Percentiles rank a stretch among this genome's conserved stretches.
phyloP scores from a whole-genome alignment of 2,888 invertebrate genomes.

The Chrysopilus asiliformis region DNA sequence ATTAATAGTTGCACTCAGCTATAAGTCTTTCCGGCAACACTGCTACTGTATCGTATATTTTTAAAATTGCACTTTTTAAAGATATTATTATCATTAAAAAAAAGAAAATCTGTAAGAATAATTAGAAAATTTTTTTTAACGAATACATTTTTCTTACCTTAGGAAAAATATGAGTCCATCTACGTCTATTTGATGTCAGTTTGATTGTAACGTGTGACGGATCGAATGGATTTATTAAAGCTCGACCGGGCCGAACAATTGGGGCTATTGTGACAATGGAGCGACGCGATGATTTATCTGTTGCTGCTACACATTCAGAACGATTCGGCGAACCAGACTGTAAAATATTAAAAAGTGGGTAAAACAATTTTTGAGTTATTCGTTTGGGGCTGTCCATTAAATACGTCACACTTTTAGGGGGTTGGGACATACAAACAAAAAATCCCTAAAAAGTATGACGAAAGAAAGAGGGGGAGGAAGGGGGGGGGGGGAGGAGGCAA shows the following conservation, averaged over 20 bases:
- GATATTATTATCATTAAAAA: slow-evolving; percentile 6
- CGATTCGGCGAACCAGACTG: slow-evolving; percentile 28
- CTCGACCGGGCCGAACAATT: slow-evolving; percentile 59
- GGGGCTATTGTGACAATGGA: slow-evolving; percentile 39
- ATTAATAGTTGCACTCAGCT: too few relatives aligned
- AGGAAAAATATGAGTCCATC: slow-evolving; percentile 99
- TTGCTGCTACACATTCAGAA: slow-evolving; percentile 31
- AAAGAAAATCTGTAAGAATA: slow-evolving; percentile 5
- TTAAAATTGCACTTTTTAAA: too few relatives aligned
- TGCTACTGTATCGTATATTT: too few relatives aligned
- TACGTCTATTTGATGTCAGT: slow-evolving; percentile 81
- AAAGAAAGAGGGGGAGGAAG: too few relatives aligned
- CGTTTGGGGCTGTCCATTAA: too few relatives aligned
- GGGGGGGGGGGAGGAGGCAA: too few relatives aligned
- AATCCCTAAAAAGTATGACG: too few relatives aligned
- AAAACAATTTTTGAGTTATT: too few relatives aligned
- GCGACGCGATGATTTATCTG: slow-evolving; percentile 30
- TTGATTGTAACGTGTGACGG: slow-evolving; percentile 95
- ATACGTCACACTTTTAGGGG: too few relatives aligned
- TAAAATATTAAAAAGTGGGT: too few relatives aligned
- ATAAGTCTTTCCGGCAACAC: too few relatives aligned
- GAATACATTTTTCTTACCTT: slow-evolving; percentile 35
- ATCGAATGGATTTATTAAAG: slow-evolving; percentile 94
- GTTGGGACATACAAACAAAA: too few relatives aligned
- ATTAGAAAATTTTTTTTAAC: slow-evolving; percentile 1